A percentile compares a stretch with the other conserved stretches of the same genome.
These are phyloP conservation scores for Geodia barretti DNA, from an alignment of 37 sponge, comb jelly and placozoan species.

Conservation along the genomic window DNA sequence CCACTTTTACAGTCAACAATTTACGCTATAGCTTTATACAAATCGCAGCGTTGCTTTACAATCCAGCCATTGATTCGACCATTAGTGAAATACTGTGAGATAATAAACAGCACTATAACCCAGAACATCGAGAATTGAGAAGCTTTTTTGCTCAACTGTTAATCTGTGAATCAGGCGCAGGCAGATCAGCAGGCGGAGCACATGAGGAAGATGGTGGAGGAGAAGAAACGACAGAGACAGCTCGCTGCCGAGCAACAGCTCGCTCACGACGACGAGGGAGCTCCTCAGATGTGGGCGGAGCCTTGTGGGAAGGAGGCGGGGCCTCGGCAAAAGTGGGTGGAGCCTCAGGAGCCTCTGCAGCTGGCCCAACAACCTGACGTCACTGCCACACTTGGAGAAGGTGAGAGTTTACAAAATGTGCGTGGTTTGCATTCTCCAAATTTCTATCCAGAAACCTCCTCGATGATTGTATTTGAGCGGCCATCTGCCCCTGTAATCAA, in stretches of 20 bases:
- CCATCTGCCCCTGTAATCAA: not conserved
- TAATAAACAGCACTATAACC: no score
- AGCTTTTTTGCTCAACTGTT: no score
- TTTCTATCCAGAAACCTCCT: not conserved
- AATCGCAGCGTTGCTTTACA: no score
- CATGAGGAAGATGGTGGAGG: conserved; percentile 65
- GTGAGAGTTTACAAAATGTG: conserved; percentile 5
- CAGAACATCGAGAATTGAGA: no score
- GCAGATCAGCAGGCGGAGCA: conserved; percentile 78
- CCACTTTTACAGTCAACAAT: no score
- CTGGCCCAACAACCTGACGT: conserved; percentile 45
- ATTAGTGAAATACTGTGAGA: no score
- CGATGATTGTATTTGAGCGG: conserved; percentile 7
- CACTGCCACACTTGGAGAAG: conserved; percentile 41
- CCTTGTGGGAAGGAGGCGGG: conserved; percentile 3
- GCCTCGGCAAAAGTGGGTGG: conserved; percentile 65
- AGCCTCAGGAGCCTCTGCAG: conserved; percentile 12
- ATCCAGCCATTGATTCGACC: no score
- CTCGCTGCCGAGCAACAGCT: conserved; percentile 6
- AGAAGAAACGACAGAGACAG: conserved; percentile 39
- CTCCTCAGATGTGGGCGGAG: not conserved
- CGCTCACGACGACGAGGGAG: not conserved
- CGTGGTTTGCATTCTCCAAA: no score
- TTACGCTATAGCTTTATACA: no score
- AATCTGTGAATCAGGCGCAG: no score